Evolutionary conservation across 2,888 invertebrate genomes (phyloP), one percentile per base, ranked within the genome.

Genomic region (Argyresthia albistria): DNA sequence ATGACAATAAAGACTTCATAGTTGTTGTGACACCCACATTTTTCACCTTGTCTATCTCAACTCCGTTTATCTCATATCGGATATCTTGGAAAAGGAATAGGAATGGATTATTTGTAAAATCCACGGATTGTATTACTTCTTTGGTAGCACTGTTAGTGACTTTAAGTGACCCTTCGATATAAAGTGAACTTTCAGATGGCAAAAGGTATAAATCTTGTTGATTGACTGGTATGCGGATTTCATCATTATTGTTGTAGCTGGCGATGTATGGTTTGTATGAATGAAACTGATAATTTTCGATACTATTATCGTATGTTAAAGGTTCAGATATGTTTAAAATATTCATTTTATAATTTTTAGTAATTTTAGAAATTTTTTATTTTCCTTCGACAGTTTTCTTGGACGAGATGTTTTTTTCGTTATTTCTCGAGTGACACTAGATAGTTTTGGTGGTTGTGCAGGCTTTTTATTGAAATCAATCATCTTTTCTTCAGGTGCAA

Each of bases 141-240:
- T 39, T 39, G 9, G 39, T n/a, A 11, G 9, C 3, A 11, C n/a
- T 39, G 10, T 39, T 39, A 39, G n/a, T 11, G 10, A 39, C 39
- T 3, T 39, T 39, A 12, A 43, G 8, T 25, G 12, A 9, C 16
- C 63, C 62, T 49, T 64, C 62, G 46, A 65, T 56, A 52, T 63
- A 59, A 45, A 61, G 12, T 50, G 56, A 60, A 62, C 68, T 67
- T 48, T 61, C 55, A 25, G 58, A 61, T 14, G 64, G 67, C 55
- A 65, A 51, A 2, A 65, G 60, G 56, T 62, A 64, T 25, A 62
- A 52, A 55, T 70, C 65, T 48, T 60, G 58, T 43, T 66, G 61
- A 58, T 67, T 61, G 45, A 69, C 61, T 12, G 64, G 60, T 46
- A 69, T 67, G n/a, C 65, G 54, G 35, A 68, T 66, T 60, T 69